A percentile compares a stretch with the other conserved stretches of the same genome.
These are phyloP conservation scores for Platycheirus rosarum DNA, from an alignment of 2,888 invertebrate genomes.

Conservation along the genomic window DNA sequence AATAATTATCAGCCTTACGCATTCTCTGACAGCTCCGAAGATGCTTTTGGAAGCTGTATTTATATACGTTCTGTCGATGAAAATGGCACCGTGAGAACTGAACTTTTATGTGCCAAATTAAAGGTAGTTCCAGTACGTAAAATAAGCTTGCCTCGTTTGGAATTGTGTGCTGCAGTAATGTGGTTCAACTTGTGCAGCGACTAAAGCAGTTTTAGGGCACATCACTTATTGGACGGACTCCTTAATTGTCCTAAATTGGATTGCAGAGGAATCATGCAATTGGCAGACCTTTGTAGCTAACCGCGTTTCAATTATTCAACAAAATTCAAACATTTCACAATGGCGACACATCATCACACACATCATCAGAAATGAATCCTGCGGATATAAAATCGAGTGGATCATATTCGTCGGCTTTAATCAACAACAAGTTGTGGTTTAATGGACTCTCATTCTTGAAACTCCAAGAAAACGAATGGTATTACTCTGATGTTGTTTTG, in stretches of 20 bases:
- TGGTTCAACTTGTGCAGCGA: too few relatives aligned
- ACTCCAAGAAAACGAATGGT: too few relatives aligned
- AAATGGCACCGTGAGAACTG: conserved; percentile 11
- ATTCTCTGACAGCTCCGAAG: conserved; percentile 12
- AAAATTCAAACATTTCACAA: too few relatives aligned
- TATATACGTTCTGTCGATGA: conserved; percentile 41
- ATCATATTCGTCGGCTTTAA: neutral
- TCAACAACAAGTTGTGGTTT: neutral
- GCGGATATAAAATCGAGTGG: neutral
- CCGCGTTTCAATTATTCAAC: neutral
- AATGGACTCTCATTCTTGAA: conserved; percentile 9
- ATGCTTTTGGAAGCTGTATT: conserved; percentile 46
- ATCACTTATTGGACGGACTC: conserved; percentile 15
- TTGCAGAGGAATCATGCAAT: conserved; percentile 2
- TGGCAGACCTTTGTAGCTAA: conserved; percentile 8
- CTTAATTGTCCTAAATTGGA: conserved; percentile 9
- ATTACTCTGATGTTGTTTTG: too few relatives aligned
- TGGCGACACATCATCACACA: conserved; percentile 9
- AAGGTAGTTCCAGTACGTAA: conserved; percentile 57
- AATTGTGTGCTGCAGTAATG: conserved; percentile 34
- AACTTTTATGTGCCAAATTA: conserved; percentile 50
- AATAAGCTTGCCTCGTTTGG: conserved; percentile 54
- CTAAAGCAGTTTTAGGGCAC: neutral
- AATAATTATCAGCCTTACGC: neutral
- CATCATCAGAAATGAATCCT: neutral